phyloP scores from a whole-genome alignment of 2,888 invertebrate species.

The Meloe dianella region DNA sequence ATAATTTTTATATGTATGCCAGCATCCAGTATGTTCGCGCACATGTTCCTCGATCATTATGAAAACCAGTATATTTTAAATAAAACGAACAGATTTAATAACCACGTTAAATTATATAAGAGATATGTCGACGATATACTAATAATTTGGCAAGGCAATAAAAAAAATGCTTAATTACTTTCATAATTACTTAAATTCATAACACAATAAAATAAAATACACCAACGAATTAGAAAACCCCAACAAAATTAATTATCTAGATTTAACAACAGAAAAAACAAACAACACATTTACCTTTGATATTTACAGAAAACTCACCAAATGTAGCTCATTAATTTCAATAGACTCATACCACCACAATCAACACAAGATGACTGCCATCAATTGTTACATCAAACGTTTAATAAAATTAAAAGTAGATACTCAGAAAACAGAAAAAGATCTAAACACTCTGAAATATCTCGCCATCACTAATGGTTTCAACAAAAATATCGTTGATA shows the following conservation, averaged over 20 bases:
- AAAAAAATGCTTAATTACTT: background rate
- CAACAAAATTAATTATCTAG: background rate
- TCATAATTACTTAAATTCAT: background rate
- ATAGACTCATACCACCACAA: too few species aligned
- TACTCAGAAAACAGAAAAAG: too few species aligned
- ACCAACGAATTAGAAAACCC: background rate
- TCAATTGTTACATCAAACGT: too few species aligned
- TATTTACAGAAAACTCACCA: too few species aligned
- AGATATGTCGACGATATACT: background rate
- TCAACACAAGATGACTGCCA: too few species aligned
- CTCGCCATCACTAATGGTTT: background rate
- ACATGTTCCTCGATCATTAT: background rate
- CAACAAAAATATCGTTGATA: background rate
- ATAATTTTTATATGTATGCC: too few species aligned
- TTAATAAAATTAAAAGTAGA: too few species aligned
- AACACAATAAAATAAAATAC: background rate
- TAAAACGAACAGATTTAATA: background rate
- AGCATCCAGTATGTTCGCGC: background rate
- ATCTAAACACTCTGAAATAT: too few species aligned
- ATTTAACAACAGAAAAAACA: background rate
- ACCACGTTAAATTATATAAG: background rate
- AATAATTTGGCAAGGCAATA: background rate
- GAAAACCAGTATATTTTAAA: background rate
- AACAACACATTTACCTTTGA: too few species aligned
- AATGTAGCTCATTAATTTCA: too few species aligned